Evolutionary conservation across 2,113 vertebrate species (phyloP), one percentile per base, ranked within the genome.

Genomic region (Gadus macrocephalus): DNA sequence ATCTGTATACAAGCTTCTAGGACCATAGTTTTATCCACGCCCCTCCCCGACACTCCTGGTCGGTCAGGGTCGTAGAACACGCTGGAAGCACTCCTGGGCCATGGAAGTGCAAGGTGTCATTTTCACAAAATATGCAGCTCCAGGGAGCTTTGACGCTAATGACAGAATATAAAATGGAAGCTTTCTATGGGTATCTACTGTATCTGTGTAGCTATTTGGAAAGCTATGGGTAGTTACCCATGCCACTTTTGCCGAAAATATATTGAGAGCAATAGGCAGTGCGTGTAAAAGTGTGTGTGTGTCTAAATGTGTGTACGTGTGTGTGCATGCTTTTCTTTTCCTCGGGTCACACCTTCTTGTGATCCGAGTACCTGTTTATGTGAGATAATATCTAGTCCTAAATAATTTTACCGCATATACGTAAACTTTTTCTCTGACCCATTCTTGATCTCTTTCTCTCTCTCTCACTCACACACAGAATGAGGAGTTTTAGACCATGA

Each of bases 41-140:
- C 17, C 20, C 60, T 62, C 3, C 59, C 27, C 27, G 60, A 69
- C 31, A 35, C 31, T 7, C 31, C 35, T 60, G 67, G 20, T 60
- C 56, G 4, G 22, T 27, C 66, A 15, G 1, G 15, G 61, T 17
- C 22, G 15, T 68, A 56, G 53, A 27, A 58, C 67, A 31, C 70
- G 67, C 25, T 35, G 20, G 25, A 66, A 20, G 17, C 28, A 35
- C 25, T 31, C 17, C 61, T 71, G 68, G 65, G 61, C 12, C n/a
- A 62, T 35, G 31, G 31, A 2, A 9, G 61, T 16, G 65, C 63
- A 60, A 69, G 71, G 77, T 79, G 66, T 79, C 67, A 79, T 76
- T 79, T 71, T 16, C 28, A 5, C 5, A 42, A 58, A 53, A 60
- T 62, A 49, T 20, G 14, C 3, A 35, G 2, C 60, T 28, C 3